Evolutionary conservation across 2,888 invertebrate species (phyloP), one percentile per base, ranked within the genome.

Genomic region (Harpalus rubripes): DNA sequence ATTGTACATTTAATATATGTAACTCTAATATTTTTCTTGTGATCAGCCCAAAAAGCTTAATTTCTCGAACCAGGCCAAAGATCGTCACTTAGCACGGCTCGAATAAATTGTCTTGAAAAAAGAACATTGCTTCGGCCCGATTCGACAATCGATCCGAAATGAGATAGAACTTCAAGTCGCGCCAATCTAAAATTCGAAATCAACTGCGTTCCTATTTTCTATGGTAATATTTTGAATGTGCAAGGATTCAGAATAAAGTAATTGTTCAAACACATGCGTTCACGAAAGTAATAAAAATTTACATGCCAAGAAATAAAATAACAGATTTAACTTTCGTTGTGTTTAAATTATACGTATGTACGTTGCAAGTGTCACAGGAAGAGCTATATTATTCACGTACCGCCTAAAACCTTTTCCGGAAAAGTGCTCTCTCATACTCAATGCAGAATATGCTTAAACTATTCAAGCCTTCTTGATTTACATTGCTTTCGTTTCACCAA

Each of bases 391-490:
- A 78, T 18, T n/a, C 58, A 58, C 78, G 58, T 78, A 78, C 26
- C 61, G 61, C 63, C 61, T 61, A 61, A 79, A 61, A 41, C 80
- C 58, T 78, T 80, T 80, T 80, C 80, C 80, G 80, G 80, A 80
- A 80, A 78, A 78, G 78, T 78, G 12, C 26, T 15, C 59, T n/a
- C 32, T 80, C 22, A 80, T 80, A 58, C 39, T 80, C 8, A 39
- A 16, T 61, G 61, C 41, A 61, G 63, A 80, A 61, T 80, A 61
- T 80, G 63, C 80, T 61, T 39, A n/a, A 80, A 58, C 80, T 59
- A 39, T 61, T 59, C 61, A 61, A 80, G 16, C 41, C 59, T 61
- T 80, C 80, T 80, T 59, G 61, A 80, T 39, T 39, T 80, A 39
- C 26, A 68, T 12, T 80, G 80, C 61, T 80, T 80, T 80, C 61